Conservation (phyloP, 92 coral and sea anemone species). For the Muricea muricata region DNA sequence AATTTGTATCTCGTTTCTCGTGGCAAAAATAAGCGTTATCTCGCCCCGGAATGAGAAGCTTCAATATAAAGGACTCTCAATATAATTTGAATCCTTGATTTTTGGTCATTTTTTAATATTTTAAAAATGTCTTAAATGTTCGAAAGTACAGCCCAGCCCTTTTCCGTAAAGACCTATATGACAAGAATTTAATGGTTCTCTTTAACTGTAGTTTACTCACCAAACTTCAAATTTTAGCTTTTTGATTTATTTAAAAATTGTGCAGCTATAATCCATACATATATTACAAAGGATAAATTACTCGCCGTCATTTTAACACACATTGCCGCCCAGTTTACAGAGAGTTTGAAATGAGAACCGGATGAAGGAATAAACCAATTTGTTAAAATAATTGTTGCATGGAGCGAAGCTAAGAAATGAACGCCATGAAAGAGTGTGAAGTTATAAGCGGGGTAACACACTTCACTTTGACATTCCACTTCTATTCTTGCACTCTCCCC, state of each 20-base stretch:
- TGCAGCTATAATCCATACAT: slow-evolving; percentile 84
- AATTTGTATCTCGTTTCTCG: too few relatives aligned
- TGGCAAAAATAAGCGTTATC: too few relatives aligned
- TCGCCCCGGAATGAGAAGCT: too few relatives aligned
- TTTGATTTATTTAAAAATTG: slow-evolving; percentile 45
- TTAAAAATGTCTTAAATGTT: too few relatives aligned
- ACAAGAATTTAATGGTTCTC: too few relatives aligned
- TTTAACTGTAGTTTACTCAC: too few relatives aligned
- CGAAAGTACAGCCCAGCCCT: too few relatives aligned
- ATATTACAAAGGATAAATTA: slow-evolving; percentile 77
- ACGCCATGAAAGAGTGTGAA: slow-evolving; percentile 88
- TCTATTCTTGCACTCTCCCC: not conserved
- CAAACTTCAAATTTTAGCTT: too few relatives aligned
- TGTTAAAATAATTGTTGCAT: slow-evolving; percentile 88
- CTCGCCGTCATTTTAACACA: slow-evolving; percentile 93
- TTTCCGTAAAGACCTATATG: too few relatives aligned
- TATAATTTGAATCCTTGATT: too few relatives aligned
- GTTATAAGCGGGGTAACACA: slow-evolving; percentile 73
- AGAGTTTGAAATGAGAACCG: slow-evolving; percentile 82
- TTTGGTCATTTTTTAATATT: too few relatives aligned
- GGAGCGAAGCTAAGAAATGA: slow-evolving; percentile 82
- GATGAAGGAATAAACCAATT: slow-evolving; percentile 94
- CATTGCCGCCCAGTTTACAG: slow-evolving; percentile 98
- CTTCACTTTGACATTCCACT: slow-evolving; percentile 41
- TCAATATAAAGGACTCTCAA: too few relatives aligned